Base-by-base conservation (phyloP, 2,113 vertebrate genomes). In the Gnathonemus longibarbis region DNA sequence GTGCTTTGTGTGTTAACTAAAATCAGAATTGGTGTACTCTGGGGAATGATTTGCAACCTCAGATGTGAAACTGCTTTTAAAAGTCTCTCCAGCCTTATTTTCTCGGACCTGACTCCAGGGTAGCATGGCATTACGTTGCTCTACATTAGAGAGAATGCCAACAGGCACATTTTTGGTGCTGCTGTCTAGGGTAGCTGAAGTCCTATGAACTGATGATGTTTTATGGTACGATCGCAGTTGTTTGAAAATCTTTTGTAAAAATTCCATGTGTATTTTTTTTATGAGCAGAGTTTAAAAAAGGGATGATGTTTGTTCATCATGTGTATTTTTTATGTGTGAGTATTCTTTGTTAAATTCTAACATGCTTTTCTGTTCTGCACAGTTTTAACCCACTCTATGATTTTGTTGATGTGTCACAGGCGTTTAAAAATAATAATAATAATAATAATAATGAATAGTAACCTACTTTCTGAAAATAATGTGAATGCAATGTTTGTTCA, bases 121-220 rank as follows among this genome's bases (percentile, higher is more conserved):
- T 91, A 90, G 45, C 89, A 48, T 93, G 88, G 62, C 53, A 89
- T 94, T 92, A 92, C 88, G 93, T 93, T 93, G 87, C 97, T 94
- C 95, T 95, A 96, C 91, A 94, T 96, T 95, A 93, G 94, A 91
- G 93, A 95, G 91, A 93, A 93, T 91, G 91, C 94, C 93, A 91
- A 90, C 80, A 19, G 92, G 96, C 89, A 90, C 95, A 84, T 95
- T 94, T 53, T 92, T 92, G 92, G 94, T 95, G 95, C 95, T 95
- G 92, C 93, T 92, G 90, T 39, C 19, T 46, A 53, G 24, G 85
- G 85, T 31, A 27, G 83, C 45, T 46, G 21, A 46, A 48, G 8
- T 80, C 74, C 31, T 17, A 80, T 42, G 74, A 80, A 80, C 35
- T 39, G 74, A 80, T 80, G 31, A 42, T 19, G 31, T 39, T 77